Conservation (phyloP, 2,888 invertebrate genomes). For the Drymonia ruficornis region DNA sequence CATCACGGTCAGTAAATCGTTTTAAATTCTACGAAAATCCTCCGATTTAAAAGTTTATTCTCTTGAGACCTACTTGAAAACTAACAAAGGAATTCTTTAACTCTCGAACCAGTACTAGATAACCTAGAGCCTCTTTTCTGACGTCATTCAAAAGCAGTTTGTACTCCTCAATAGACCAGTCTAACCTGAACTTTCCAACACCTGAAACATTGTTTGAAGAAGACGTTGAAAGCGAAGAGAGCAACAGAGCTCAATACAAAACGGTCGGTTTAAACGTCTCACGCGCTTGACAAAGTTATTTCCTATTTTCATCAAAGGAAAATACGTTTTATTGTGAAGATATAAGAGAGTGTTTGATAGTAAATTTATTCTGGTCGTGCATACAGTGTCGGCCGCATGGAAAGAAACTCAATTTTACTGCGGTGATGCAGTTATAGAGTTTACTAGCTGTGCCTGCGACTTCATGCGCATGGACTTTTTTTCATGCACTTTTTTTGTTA, state of each 20-base stretch:
- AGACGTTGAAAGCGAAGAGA: slow-evolving; percentile 25
- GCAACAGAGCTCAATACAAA: slow-evolving; percentile 36
- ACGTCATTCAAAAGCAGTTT: slow-evolving; percentile 54
- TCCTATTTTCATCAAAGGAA: slow-evolving; percentile 28
- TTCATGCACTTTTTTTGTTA: no score
- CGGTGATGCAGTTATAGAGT: slow-evolving; percentile 54
- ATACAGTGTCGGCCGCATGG: slow-evolving; percentile 53
- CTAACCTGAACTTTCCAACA: slow-evolving; percentile 33
- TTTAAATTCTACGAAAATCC: no score
- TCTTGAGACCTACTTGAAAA: slow-evolving; percentile 5
- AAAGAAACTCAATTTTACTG: slow-evolving; percentile 67
- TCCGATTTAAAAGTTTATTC: no score
- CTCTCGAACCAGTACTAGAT: slow-evolving; percentile 37
- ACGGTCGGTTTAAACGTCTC: slow-evolving; percentile 40
- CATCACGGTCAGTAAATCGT: no score
- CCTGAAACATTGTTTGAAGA: slow-evolving; percentile 23
- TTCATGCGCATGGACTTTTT: no score
- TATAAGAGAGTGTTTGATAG: slow-evolving; percentile 20
- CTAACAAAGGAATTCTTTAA: not conserved
- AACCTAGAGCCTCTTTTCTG: slow-evolving; percentile 56
- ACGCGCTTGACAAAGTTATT: slow-evolving; percentile 38
- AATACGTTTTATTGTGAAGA: slow-evolving; percentile 35
- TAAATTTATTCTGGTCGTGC: slow-evolving; percentile 28
- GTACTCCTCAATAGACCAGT: slow-evolving; percentile 40
- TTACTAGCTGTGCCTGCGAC: no score